Evolutionary conservation across 2,888 invertebrate genomes (phyloP), one percentile per base, ranked within the genome.

Genomic region (Spicauda simplicius): DNA sequence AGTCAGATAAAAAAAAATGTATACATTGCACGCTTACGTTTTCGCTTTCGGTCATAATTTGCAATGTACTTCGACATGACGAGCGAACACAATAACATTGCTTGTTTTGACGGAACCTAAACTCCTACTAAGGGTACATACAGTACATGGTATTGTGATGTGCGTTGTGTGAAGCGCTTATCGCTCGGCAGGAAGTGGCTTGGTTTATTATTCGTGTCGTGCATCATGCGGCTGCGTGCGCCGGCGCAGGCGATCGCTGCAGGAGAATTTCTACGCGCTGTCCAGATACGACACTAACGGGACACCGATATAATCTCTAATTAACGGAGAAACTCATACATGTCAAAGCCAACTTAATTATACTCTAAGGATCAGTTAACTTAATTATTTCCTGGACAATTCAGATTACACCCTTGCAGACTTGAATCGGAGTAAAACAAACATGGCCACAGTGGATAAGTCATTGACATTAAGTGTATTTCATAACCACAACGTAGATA

Each of bases 201-300:
- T 80, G 88, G 88, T 91, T 93, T 93, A 90, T 91, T 93, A 93
- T 93, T 92, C 92, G 88, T 88, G 90, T 89, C 92, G 91, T 88
- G 91, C 88, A 86, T 86, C 87, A 83, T 82, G 86, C 82, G 86
- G 85, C 90, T 86, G 87, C 84, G 76, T 74, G 77, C 77, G 77
- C 74, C 70, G 72, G 75, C 74, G 73, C 76, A 73, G 69, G 82
- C 82, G 80, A 73, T 77, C 80, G 80, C 79, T 80, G 80, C 85
- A 85, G 87, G 87, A 86, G 86, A 86, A 88, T 89, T 86, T 84
- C 85, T 82, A 77, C 81, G 76, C 71, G 78, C 79, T 78, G 77
- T 78, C 76, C 76, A 79, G 80, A 76, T 78, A 82, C 79, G 80
- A 82, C 81, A 83, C 77, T 89, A 90, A 90, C 88, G 88, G 89